A percentile compares a stretch with the other conserved stretches of the same genome.
Conservation (phyloP, 2,797 vertebrate species). For the Percopsis omiscomaycus region DNA sequence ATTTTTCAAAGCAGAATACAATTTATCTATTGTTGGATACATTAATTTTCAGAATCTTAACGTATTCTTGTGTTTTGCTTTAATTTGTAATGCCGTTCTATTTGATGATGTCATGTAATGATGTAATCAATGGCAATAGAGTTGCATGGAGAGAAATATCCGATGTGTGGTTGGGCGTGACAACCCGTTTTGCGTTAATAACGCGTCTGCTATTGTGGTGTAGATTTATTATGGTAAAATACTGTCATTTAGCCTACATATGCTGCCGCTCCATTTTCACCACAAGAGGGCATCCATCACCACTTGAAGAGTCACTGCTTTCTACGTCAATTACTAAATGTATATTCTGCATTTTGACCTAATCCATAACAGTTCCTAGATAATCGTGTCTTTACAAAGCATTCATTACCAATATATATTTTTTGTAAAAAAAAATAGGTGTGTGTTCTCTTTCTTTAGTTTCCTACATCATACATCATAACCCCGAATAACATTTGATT, state of each 20-base stretch:
- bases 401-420: too few species aligned
- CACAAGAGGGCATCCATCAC: slow-evolving; percentile 60
- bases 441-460: too few species aligned
- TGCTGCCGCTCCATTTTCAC: slow-evolving; percentile 2
- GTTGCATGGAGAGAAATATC: background rate
- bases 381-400: background rate
- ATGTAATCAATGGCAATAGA: slow-evolving; percentile 66
- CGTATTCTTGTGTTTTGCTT: too few species aligned
- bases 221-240: background rate
- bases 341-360: slow-evolving; percentile 8
- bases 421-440: too few species aligned
- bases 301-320: slow-evolving; percentile 15
- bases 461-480: background rate
- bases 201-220: background rate
- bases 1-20: too few species aligned
- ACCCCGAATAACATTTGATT: background rate
- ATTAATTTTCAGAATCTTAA: too few species aligned
- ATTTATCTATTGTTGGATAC: too few species aligned
- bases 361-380: background rate
- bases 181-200: too few species aligned
- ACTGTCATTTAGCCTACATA: background rate
- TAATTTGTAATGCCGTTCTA: slow-evolving; percentile 9
- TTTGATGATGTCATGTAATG: slow-evolving; percentile 72
- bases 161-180: too few species aligned
- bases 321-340: slow-evolving; percentile 3